Percentiles rank a stretch among this genome's conserved stretches.
phyloP scores from a whole-genome alignment of 2,888 invertebrate species.

The Ennomos fuscantarius region DNA sequence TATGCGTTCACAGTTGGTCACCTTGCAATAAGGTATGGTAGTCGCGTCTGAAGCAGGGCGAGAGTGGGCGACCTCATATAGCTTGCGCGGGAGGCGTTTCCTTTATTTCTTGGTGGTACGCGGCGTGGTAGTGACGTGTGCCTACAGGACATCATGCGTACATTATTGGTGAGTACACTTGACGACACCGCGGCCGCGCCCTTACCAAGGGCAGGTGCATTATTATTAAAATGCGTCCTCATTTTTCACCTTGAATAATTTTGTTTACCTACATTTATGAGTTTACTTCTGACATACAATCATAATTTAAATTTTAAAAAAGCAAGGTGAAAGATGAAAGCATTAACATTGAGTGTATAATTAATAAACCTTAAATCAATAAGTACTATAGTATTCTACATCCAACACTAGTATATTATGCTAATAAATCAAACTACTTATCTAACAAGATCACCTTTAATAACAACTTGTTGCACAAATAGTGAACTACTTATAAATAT shows the following conservation, averaged over 20 bases:
- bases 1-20: conserved; percentile 71
- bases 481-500: conserved; percentile 27
- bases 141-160: conserved; percentile 76
- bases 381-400: conserved; percentile 1
- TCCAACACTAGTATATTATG: conserved; percentile 23
- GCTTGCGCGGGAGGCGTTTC: conserved; percentile 76
- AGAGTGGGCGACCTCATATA: conserved; percentile 84
- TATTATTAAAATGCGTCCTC: conserved; percentile 42
- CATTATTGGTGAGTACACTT: conserved; percentile 72
- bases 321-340: conserved; percentile 36
- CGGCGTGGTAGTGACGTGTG: conserved; percentile 77
- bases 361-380: neutral
- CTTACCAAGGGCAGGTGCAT: conserved; percentile 52
- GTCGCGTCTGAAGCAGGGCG: conserved; percentile 77
- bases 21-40: conserved; percentile 81
- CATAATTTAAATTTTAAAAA: conserved; percentile 3
- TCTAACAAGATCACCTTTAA: conserved; percentile 36
- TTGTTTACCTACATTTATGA: neutral
- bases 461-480: conserved; percentile 33
- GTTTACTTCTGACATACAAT: neutral
- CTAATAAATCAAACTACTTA: conserved; percentile 31
- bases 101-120: conserved; percentile 82
- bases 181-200: conserved; percentile 43
- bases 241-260: conserved; percentile 32
- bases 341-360: neutral